A percentile compares a stretch with the other conserved stretches of the same genome.
Conservation (phyloP, 2,888 invertebrate genomes). For the Ditula angustiorana region DNA sequence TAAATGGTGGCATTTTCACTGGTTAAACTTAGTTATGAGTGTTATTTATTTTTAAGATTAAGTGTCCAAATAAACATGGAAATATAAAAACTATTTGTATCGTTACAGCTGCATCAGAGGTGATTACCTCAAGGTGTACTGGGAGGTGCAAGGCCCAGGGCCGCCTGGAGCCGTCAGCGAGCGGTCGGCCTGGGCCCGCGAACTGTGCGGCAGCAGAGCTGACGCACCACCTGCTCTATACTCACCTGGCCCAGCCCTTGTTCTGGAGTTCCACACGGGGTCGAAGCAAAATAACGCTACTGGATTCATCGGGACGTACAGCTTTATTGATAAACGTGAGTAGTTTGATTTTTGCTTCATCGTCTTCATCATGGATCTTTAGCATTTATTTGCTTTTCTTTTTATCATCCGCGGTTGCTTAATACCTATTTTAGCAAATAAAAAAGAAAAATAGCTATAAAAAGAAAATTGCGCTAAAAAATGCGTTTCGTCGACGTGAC, state of each 20-base stretch:
- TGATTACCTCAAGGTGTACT: conserved; percentile 92
- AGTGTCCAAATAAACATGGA: not conserved
- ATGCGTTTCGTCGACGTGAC: no score
- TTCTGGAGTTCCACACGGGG: conserved; percentile 90
- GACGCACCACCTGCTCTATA: conserved; percentile 90
- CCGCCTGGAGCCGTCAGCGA: conserved; percentile 90
- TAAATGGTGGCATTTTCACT: no score
- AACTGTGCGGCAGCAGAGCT: conserved; percentile 89
- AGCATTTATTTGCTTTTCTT: no score
- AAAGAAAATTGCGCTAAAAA: no score
- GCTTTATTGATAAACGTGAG: conserved; percentile 92
- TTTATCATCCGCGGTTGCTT: no score
- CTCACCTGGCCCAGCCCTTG: conserved; percentile 90
- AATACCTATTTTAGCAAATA: no score
- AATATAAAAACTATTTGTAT: conserved; percentile 28
- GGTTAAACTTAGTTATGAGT: no score
- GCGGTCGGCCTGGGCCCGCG: conserved; percentile 90
- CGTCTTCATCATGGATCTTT: not conserved
- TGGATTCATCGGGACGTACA: conserved; percentile 91
- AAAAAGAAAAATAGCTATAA: no score
- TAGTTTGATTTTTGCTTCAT: conserved; percentile 42
- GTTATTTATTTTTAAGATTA: no score
- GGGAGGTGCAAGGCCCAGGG: conserved; percentile 90
- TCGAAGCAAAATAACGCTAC: conserved; percentile 82
- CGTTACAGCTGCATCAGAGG: conserved; percentile 90